These are phyloP conservation scores for Axis porcinus DNA, from an alignment of 2,113 vertebrate genomes.

Conservation along the genomic window DNA sequence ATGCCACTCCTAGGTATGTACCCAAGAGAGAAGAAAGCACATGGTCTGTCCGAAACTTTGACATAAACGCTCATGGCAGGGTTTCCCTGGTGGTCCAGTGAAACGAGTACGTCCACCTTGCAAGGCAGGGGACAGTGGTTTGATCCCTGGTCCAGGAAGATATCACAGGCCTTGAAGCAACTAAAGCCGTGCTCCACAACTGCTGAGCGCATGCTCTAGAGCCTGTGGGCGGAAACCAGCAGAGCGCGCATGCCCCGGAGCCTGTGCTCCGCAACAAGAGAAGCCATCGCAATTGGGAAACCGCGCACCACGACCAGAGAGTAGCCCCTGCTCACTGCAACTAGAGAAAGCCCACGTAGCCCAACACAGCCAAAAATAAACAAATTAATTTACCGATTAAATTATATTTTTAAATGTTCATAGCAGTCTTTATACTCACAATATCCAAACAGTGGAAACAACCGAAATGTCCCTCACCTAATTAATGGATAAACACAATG, in stretches of 20 bases:
- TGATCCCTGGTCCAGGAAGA: background rate
- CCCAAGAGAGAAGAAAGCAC: background rate
- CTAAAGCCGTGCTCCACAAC: fast-evolving
- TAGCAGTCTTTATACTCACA: background rate
- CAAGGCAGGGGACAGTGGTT: background rate
- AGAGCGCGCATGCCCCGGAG: fast-evolving
- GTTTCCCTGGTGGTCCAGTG: background rate
- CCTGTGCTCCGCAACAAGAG: background rate
- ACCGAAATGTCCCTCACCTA: background rate
- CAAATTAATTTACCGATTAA: background rate
- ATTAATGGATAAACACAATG: background rate
- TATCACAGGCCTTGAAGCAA: background rate
- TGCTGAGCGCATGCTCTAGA: background rate
- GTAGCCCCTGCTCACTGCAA: background rate
- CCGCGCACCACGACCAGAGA: background rate
- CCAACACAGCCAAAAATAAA: background rate
- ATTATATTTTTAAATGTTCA: background rate
- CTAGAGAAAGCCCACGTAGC: background rate
- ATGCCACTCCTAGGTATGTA: background rate
- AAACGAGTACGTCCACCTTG: background rate
- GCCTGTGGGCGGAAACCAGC: fast-evolving
- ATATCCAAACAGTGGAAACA: background rate
- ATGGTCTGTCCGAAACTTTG: background rate
- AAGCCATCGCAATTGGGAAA: background rate
- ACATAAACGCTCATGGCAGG: background rate